Percentiles rank a stretch among this genome's conserved stretches.
These are phyloP conservation scores for Euwallacea fornicatus DNA, from an alignment of 1,140 invertebrate genomes.

Conservation along the genomic window DNA sequence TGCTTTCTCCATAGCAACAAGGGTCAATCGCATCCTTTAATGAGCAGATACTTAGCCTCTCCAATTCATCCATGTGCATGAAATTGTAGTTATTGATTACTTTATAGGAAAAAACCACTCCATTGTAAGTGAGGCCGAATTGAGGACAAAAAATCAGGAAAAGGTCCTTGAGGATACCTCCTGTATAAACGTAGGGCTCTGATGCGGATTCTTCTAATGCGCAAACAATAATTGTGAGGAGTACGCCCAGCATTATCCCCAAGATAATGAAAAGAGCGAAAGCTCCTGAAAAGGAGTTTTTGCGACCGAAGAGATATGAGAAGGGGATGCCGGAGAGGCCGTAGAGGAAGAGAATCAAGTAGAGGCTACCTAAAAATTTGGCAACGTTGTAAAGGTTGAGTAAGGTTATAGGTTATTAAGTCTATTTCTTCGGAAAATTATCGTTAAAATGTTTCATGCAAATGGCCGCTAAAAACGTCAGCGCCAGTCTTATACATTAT, in stretches of 20 bases:
- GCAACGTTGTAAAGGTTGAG: no score
- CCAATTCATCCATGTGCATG: constrained; percentile 12
- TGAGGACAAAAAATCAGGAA: constrained; percentile 43
- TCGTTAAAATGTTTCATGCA: no score
- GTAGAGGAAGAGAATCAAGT: constrained; percentile 41
- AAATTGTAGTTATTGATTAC: constrained; percentile 46
- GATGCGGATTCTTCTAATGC: constrained; percentile 39
- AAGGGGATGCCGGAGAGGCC: constrained; percentile 44
- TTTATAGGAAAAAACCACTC: constrained; percentile 41
- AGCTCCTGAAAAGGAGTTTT: constrained; percentile 42
- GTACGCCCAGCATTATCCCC: constrained; percentile 45
- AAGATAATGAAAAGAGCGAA: constrained; percentile 44
- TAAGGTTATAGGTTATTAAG: no score
- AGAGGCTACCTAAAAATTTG: constrained; percentile 36
- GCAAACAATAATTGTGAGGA: constrained; percentile 40
- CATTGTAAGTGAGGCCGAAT: constrained; percentile 40
- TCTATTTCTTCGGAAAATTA: no score
- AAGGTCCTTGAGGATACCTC: constrained; percentile 31
- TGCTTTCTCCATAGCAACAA: constrained; percentile 9
- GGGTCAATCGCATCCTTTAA: constrained; percentile 7
- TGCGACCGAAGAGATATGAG: constrained; percentile 47
- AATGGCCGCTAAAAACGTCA: no score
- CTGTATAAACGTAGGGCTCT: constrained; percentile 37
- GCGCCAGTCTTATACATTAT: no score
- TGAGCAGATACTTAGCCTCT: constrained; percentile 5